Percentiles rank a stretch among this genome's conserved stretches.
These are phyloP conservation scores for Ecdyonurus torrentis DNA, from an alignment of 2,888 invertebrate species.

Conservation along the genomic window DNA sequence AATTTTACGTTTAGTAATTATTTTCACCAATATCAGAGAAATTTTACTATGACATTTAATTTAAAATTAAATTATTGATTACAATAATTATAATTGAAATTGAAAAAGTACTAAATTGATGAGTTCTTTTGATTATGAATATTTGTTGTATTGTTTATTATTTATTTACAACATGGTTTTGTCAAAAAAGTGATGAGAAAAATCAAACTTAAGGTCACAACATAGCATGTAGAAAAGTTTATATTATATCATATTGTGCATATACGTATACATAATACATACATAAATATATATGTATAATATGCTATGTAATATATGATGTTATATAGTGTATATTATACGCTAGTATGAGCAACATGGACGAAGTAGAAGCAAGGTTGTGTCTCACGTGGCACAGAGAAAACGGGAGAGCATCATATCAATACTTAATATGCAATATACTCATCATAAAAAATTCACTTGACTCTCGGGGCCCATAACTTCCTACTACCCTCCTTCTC, in stretches of 20 bases:
- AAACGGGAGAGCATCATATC: neutral
- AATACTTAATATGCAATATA: constrained; percentile 4
- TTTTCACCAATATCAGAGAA: too few relatives aligned
- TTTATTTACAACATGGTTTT: too few relatives aligned
- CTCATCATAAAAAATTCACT: constrained; percentile 3
- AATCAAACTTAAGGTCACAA: neutral
- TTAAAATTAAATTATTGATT: too few relatives aligned
- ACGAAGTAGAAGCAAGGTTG: neutral
- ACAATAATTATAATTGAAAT: too few relatives aligned
- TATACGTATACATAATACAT: too few relatives aligned
- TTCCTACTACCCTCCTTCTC: neutral
- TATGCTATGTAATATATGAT: neutral
- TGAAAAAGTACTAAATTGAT: too few relatives aligned
- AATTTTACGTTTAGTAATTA: too few relatives aligned
- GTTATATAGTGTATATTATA: neutral
- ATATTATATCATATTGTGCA: neutral
- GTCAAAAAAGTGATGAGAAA: too few relatives aligned
- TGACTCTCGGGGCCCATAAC: neutral
- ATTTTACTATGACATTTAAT: too few relatives aligned
- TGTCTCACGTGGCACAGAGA: neutral
- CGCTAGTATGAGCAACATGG: neutral
- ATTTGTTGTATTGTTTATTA: too few relatives aligned
- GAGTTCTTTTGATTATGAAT: too few relatives aligned
- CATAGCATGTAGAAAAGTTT: neutral
- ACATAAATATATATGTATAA: neutral